Evolutionary conservation across 2,113 vertebrate species (phyloP).

Genomic region (Hassar affinis): DNA sequence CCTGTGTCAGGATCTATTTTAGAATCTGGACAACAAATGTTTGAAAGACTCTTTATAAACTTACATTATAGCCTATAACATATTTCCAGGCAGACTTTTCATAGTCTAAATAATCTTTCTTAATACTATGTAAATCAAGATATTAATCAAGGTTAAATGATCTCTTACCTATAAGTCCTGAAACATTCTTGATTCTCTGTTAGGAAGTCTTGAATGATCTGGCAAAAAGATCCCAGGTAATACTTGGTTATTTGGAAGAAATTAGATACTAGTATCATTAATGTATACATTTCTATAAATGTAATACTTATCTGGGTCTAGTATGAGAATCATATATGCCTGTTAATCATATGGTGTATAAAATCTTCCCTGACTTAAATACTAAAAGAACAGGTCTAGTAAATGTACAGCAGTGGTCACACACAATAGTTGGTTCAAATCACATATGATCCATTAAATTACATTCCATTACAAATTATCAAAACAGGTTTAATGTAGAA

Average conservation of each 20-base stretch:
- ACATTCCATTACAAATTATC: neutral
- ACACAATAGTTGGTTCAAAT: neutral
- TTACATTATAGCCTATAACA: neutral
- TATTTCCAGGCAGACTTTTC: neutral
- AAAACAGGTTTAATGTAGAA: neutral
- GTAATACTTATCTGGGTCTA: neutral
- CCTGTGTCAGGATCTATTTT: neutral
- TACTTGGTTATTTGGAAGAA: neutral
- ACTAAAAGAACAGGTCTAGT: neutral
- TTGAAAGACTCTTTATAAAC: neutral
- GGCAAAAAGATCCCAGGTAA: slow-evolving; percentile 40
- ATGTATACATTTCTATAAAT: neutral
- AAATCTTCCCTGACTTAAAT: neutral
- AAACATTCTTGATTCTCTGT: slow-evolving; percentile 72
- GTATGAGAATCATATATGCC: neutral
- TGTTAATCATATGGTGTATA: neutral
- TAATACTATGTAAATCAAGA: neutral
- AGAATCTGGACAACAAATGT: neutral
- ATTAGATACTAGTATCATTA: neutral
- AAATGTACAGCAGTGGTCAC: neutral
- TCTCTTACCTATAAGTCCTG: slow-evolving; percentile 78
- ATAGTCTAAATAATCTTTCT: neutral
- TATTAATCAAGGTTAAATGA: neutral
- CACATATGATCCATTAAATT: neutral
- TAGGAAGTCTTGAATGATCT: slow-evolving; percentile 84